Base-by-base conservation (phyloP, 2,797 vertebrate species). In the Stomatorhinus walkeri region DNA sequence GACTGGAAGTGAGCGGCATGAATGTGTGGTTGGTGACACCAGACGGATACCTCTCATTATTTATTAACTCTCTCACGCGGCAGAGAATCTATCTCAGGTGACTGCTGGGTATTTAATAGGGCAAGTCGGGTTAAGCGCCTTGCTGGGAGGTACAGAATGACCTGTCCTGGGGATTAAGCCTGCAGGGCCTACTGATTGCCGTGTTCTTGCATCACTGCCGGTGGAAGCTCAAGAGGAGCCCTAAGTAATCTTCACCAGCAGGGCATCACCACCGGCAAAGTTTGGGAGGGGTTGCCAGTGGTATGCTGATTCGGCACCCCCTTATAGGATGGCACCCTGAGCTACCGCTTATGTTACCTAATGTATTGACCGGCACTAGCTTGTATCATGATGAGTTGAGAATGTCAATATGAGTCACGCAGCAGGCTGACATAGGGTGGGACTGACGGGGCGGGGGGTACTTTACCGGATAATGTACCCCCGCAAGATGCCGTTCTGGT, bases 401-500 rank as follows among this genome's bases (percentile, higher is more conserved):
- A 10, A 8, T 7, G 2, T 48, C 43, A 49, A 3, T 8, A 83
- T 46, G n/a, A n/a, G n/a, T 72, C 43, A 81, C 3, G 10, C 28
- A n/a, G 48, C n/a, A 36, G 28, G 52, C 40, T 3, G 12, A n/a
- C 9, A 8, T 28, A 43, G 46, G 28, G 5, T 46, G 24, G 19
- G 84, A 32, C 32, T 32, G 68, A n/a, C 16, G 24, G 49, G 0
- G 2, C 2, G 51, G 3, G 76, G 72, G 0, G 36, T 12, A 56
- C 36, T 93, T 91, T 88, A 99, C 98, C 98, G 96, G 93, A 99
- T 94, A 79, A 96, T 91, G 93, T 99, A 99, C 87, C 98, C 98
- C 86, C 96, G 95, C 88, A 99, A 95, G 90, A 97, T 92, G 5
- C 98, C 98, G 0, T 99, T 99, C 92, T 99, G 98, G 93, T 99